Percentiles rank a stretch among this genome's conserved stretches.
Evolutionary conservation across 2,888 invertebrate species (phyloP).

Genomic region (Amphiduros pacificus): DNA sequence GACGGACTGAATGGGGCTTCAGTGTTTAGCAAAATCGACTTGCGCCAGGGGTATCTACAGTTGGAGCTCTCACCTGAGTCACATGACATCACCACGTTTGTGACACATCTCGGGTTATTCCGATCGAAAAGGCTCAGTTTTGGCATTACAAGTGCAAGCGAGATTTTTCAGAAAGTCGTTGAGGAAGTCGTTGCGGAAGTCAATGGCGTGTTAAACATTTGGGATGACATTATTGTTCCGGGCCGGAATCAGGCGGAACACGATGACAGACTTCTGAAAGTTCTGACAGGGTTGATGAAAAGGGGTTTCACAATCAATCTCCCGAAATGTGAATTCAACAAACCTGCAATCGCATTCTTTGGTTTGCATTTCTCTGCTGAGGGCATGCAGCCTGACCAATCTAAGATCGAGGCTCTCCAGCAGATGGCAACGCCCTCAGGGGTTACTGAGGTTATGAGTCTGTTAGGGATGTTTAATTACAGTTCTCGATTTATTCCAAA

Average conservation of each 20-base stretch:
- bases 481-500: neutral
- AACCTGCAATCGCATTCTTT: neutral
- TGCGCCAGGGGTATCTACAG: constrained; percentile 35
- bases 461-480: neutral
- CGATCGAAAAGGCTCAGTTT: constrained; percentile 35
- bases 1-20: constrained; percentile 31
- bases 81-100: constrained; percentile 33
- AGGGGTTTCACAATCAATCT: neutral
- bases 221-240: constrained; percentile 55
- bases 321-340: neutral
- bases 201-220: constrained; percentile 49
- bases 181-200: constrained; percentile 47
- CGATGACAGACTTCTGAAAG: neutral
- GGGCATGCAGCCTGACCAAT: neutral
- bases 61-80: constrained; percentile 35
- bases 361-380: neutral
- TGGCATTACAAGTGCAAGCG: constrained; percentile 54
- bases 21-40: constrained; percentile 34
- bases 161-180: constrained; percentile 58
- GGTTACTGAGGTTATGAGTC: neutral
- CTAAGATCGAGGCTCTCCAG: neutral
- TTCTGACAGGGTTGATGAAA: neutral
- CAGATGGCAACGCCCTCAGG: neutral
- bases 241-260: neutral
- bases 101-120: constrained; percentile 32